These are phyloP conservation scores for Carduelis carduelis DNA, from an alignment of 2,797 vertebrate genomes.

Conservation along the genomic window DNA sequence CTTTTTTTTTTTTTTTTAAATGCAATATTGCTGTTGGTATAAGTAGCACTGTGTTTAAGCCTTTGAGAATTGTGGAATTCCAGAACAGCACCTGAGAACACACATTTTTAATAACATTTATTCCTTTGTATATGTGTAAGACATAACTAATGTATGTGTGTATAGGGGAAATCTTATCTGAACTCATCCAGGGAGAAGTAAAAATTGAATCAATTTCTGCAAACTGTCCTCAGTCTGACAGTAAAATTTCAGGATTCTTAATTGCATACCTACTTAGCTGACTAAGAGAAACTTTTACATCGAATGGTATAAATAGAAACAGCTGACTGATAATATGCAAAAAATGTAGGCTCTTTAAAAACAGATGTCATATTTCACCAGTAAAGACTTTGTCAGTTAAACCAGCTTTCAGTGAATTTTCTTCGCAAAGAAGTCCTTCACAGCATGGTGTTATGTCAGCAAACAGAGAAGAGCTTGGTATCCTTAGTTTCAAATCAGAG, in stretches of 20 bases:
- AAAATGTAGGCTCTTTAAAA: slow-evolving; percentile 13
- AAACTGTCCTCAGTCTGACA: background rate
- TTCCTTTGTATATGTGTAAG: background rate
- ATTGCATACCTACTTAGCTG: background rate
- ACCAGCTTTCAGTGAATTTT: slow-evolving; percentile 1
- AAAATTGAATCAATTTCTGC: background rate
- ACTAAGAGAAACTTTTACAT: background rate
- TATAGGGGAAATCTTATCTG: background rate
- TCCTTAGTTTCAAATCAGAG: background rate
- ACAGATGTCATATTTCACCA: slow-evolving; percentile 29
- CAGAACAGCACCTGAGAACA: background rate
- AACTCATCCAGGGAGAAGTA: background rate
- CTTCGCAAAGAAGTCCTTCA: slow-evolving; percentile 35
- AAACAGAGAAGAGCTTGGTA: background rate
- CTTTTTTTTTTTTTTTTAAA: background rate
- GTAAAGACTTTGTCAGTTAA: slow-evolving; percentile 19
- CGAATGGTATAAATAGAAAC: slow-evolving; percentile 42
- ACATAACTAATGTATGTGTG: background rate
- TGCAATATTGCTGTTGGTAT: background rate
- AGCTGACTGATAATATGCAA: background rate
- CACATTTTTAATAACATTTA: background rate
- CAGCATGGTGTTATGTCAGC: background rate
- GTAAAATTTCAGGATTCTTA: background rate
- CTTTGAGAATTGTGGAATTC: background rate
- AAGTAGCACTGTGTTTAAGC: background rate